Base-by-base conservation (phyloP, 2,113 vertebrate species). In the Tapirus terrestris region DNA sequence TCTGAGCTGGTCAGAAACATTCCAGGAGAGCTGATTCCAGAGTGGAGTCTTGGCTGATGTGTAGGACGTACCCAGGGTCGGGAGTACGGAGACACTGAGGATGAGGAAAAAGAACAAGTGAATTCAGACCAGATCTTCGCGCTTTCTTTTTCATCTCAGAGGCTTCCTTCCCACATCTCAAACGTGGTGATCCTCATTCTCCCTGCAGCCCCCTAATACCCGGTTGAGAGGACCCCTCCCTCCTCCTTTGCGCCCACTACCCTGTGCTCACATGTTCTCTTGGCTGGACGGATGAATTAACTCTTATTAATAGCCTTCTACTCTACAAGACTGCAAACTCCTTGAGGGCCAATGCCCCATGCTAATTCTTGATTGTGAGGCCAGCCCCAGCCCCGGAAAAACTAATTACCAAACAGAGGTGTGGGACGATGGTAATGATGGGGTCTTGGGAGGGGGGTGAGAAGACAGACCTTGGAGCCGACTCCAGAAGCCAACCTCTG, bases 361-460 rank as follows among this genome's bases (percentile, higher is more conserved):
- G 17, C 10, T 6, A 29, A 2, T 65, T 51, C 33, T 58, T 39
- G 0, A 11, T 7, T 7, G 0, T 31, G 16, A 60, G 36, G 21
- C 36, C 21, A 36, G 36, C 27, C 33, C 29, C 63, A 39, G 53
- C 13, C 48, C 51, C 0, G 0, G 5, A 10, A 48, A 77, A 67
- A 33, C 31, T 12, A 31, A 76, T 3, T 17, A 10, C 21, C 29
- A 25, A 43, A 2, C 14, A 7, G 33, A 16, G 3, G 43, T 5
- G 1, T 13, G 16, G 33, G 10, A 36, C 2, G 8, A 21, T 10
- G 5, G 33, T 0, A 0, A 61, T 3, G 63, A 2, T 0, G 6
- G 0, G 9, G 13, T 36, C 58, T 72, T 1, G 5, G 61, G 72
- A n/a, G 36, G 4, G 2, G 6, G 2, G 8, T 5, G 14, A 36